Conservation (phyloP, 2,888 invertebrate species). For the Noctua janthina region DNA sequence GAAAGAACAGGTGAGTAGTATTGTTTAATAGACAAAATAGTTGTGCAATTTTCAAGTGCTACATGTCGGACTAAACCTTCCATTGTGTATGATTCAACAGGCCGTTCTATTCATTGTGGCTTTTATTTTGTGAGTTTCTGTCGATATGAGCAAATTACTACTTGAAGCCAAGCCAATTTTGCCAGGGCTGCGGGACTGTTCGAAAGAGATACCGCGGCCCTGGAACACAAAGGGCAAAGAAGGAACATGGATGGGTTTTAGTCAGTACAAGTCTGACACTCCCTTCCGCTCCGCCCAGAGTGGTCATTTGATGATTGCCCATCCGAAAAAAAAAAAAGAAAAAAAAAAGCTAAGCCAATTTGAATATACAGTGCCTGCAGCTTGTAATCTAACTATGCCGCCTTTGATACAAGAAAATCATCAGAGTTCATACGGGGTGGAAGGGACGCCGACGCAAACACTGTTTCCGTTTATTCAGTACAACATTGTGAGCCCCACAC, state of each 20-base stretch:
- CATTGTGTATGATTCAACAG: constrained; percentile 6
- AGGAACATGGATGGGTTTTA: too few relatives aligned
- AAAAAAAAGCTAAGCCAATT: background rate
- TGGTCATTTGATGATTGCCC: too few relatives aligned
- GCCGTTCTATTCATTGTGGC: background rate
- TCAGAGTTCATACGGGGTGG: background rate
- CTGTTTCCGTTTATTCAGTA: too few relatives aligned
- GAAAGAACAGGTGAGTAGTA: background rate
- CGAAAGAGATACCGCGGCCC: too few relatives aligned
- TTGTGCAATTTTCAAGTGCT: background rate
- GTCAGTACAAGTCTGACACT: too few relatives aligned
- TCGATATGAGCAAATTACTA: background rate
- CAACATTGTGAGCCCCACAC: too few relatives aligned
- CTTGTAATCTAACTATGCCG: background rate
- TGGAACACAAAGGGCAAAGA: too few relatives aligned
- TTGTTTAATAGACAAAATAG: background rate
- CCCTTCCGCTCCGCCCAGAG: too few relatives aligned
- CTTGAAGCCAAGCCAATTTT: background rate
- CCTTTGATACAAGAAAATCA: background rate
- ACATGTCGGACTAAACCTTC: background rate
- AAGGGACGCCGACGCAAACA: too few relatives aligned
- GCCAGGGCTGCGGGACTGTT: too few relatives aligned
- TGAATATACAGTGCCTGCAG: background rate
- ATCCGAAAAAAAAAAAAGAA: too few relatives aligned
- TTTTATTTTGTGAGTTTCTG: constrained; percentile 3